A percentile compares a stretch with the other conserved stretches of the same genome.
These are phyloP conservation scores for Mesodorylaimus sp. DNA, from an alignment of 2,888 invertebrate genomes.

Conservation along the genomic window DNA sequence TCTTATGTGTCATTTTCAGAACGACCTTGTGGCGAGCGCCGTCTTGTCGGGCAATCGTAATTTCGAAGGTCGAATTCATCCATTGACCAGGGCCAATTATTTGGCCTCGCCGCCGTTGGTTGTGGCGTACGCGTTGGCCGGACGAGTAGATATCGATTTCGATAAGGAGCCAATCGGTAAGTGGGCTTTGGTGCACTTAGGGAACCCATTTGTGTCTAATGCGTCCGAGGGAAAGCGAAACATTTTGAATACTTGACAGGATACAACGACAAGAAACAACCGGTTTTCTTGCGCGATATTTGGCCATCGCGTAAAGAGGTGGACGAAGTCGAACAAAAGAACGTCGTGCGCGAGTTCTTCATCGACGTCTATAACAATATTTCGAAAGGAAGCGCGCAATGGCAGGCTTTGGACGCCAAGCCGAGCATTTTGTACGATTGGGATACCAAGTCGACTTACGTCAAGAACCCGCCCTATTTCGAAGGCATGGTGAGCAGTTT, in stretches of 20 bases:
- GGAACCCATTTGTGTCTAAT: too few relatives aligned
- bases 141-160: constrained; percentile 82
- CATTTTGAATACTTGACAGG: too few relatives aligned
- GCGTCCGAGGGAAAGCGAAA: too few relatives aligned
- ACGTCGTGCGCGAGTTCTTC: constrained; percentile 91
- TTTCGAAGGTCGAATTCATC: constrained; percentile 94
- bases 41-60: constrained; percentile 92
- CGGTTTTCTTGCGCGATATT: constrained; percentile 71
- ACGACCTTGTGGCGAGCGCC: constrained; percentile 79
- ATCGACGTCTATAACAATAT: constrained; percentile 52
- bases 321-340: constrained; percentile 52
- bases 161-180: constrained; percentile 59
- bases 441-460: constrained; percentile 75
- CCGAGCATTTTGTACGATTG: constrained; percentile 70
- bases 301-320: constrained; percentile 86
- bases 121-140: constrained; percentile 90
- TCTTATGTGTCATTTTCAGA: constrained; percentile 42
- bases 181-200: too few relatives aligned
- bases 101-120: constrained; percentile 89
- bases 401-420: constrained; percentile 64
- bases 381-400: constrained; percentile 38
- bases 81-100: constrained; percentile 87
- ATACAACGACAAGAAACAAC: constrained; percentile 46
- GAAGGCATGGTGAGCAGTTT: constrained; percentile 48
- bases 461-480: constrained; percentile 89